Percentiles rank a stretch among this genome's conserved stretches.
Conservation (phyloP, 2,888 invertebrate genomes). For the Dioctria linearis region DNA sequence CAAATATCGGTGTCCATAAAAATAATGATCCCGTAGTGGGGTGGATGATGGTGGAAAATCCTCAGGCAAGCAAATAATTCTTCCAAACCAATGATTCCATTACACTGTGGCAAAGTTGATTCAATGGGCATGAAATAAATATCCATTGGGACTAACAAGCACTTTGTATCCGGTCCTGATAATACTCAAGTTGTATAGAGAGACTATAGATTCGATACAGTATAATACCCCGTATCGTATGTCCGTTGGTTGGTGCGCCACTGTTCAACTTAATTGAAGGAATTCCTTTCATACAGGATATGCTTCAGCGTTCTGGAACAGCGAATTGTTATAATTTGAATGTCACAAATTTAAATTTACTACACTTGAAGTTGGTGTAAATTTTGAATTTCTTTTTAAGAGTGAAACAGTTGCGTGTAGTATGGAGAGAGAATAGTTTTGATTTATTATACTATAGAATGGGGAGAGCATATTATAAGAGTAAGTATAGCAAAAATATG, state of each 20-base stretch:
- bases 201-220: background rate
- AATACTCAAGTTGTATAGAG: background rate
- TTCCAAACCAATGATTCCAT: slow-evolving; percentile 28
- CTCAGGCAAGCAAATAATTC: slow-evolving; percentile 20
- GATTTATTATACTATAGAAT: too few relatives aligned
- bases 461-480: too few relatives aligned
- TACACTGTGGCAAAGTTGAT: slow-evolving; percentile 25
- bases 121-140: slow-evolving; percentile 38
- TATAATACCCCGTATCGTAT: background rate
- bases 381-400: too few relatives aligned
- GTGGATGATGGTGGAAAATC: slow-evolving; percentile 1
- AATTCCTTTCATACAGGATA: background rate
- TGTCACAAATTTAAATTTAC: slow-evolving; percentile 31
- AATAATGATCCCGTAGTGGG: slow-evolving; percentile 3
- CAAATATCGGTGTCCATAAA: background rate
- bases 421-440: too few relatives aligned
- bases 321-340: slow-evolving; percentile 30
- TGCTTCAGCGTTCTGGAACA: background rate
- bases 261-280: slow-evolving; percentile 23
- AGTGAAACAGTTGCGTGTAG: too few relatives aligned
- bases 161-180: slow-evolving; percentile 8
- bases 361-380: slow-evolving; percentile 14
- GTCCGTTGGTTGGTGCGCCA: background rate
- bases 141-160: slow-evolving; percentile 30
- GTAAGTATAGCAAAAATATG: too few relatives aligned